phyloP scores from a whole-genome alignment of 2,113 vertebrate species.

The Myrmophylax atrothorax region DNA sequence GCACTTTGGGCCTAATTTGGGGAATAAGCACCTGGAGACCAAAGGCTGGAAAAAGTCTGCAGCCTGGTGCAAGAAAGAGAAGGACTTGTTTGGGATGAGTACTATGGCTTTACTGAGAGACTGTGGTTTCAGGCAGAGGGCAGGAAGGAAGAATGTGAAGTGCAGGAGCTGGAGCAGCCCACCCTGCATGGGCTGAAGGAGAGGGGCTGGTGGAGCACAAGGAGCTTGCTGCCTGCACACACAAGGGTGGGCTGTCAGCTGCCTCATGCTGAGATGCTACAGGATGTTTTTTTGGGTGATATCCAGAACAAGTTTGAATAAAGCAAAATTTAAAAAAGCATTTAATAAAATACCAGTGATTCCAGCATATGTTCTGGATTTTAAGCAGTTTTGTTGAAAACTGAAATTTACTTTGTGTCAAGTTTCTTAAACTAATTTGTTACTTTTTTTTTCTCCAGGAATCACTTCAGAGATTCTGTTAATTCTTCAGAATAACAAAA shows the following conservation, averaged over 20 bases:
- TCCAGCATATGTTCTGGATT: neutral
- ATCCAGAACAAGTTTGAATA: neutral
- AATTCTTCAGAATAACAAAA: neutral
- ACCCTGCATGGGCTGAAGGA: neutral
- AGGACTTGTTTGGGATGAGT: neutral
- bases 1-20: rapidly evolving
- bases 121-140: neutral
- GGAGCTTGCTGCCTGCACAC: neutral
- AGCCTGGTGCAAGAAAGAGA: neutral
- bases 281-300: neutral
- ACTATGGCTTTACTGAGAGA: neutral
- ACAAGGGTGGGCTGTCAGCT: neutral
- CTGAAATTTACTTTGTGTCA: neutral
- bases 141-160: neutral
- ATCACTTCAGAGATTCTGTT: neutral
- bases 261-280: neutral
- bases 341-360: neutral
- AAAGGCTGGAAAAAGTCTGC: neutral
- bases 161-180: neutral
- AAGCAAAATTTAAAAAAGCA: neutral
- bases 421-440: neutral
- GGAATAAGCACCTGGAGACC: neutral
- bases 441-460: neutral
- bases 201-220: neutral
- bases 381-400: neutral